phyloP scores from a whole-genome alignment of 1,140 invertebrate genomes.

The Wasmannia auropunctata region DNA sequence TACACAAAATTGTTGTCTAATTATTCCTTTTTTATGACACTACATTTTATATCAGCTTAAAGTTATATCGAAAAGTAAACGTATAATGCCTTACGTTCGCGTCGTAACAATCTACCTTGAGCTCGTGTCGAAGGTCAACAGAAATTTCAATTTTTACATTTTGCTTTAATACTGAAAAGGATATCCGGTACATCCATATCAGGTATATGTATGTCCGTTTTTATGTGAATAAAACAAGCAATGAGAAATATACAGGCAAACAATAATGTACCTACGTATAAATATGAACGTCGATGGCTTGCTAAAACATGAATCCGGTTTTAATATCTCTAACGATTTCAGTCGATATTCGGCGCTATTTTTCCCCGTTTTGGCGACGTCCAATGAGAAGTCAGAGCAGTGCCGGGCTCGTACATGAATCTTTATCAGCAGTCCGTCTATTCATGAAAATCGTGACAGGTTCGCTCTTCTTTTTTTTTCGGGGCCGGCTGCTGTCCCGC shows the following conservation, averaged over 20 bases:
- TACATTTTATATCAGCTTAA: neutral
- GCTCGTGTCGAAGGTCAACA: neutral
- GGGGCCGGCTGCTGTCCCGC: constrained; percentile 10
- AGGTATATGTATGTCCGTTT: neutral
- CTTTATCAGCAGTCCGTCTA: constrained; percentile 63
- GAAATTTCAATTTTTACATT: constrained; percentile 13
- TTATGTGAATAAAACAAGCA: neutral
- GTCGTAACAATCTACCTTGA: neutral
- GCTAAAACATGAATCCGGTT: neutral
- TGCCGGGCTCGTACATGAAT: constrained; percentile 60
- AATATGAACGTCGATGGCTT: neutral
- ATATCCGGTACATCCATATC: too few relatives aligned
- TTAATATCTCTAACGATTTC: constrained; percentile 36
- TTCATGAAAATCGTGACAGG: constrained; percentile 69
- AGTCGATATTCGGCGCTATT: constrained; percentile 29
- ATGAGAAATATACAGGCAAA: neutral
- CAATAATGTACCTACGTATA: neutral
- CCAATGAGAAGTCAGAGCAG: constrained; percentile 62
- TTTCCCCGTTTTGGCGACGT: constrained; percentile 35
- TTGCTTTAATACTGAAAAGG: neutral
- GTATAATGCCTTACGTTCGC: neutral
- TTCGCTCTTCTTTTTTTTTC: constrained; percentile 51
- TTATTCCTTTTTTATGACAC: neutral
- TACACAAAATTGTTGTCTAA: neutral
- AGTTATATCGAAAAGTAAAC: neutral